These are phyloP conservation scores for Liasis olivaceus DNA, from an alignment of 2,797 vertebrate genomes.

Conservation along the genomic window DNA sequence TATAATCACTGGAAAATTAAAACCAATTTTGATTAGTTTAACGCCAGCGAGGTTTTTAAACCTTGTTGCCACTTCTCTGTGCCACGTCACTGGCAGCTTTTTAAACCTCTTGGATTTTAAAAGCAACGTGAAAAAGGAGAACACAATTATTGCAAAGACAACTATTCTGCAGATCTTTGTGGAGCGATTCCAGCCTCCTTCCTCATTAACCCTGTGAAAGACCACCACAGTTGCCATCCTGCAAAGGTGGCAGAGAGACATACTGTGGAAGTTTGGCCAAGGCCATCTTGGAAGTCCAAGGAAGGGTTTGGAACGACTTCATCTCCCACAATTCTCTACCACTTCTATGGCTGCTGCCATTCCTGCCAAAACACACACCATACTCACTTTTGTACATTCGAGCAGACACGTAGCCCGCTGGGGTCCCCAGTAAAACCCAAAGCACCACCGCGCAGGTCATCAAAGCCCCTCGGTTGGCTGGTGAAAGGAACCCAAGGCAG, in stretches of 20 bases:
- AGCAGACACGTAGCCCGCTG: constrained; percentile 88
- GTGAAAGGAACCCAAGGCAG: constrained; percentile 74
- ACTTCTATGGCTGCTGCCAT: neutral
- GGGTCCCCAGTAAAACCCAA: constrained; percentile 89
- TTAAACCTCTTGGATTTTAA: neutral
- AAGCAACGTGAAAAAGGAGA: neutral
- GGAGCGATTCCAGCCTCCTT: neutral
- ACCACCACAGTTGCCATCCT: neutral
- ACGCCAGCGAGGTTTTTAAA: neutral
- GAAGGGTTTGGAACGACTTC: neutral
- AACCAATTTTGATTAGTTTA: neutral
- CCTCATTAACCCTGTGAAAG: neutral
- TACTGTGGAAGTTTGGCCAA: neutral
- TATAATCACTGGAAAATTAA: neutral
- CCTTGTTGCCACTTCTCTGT: neutral
- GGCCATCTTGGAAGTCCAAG: neutral
- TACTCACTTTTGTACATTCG: constrained; percentile 90
- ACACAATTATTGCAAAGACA: neutral
- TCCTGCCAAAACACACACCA: neutral
- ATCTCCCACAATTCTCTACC: neutral
- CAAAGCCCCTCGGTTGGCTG: constrained; percentile 85
- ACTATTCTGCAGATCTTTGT: neutral
- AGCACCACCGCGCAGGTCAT: constrained; percentile 89
- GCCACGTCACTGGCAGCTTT: neutral
- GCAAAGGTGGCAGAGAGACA: neutral